Conservation (phyloP, 2,797 vertebrate genomes). For the Calcarius lapponicus region DNA sequence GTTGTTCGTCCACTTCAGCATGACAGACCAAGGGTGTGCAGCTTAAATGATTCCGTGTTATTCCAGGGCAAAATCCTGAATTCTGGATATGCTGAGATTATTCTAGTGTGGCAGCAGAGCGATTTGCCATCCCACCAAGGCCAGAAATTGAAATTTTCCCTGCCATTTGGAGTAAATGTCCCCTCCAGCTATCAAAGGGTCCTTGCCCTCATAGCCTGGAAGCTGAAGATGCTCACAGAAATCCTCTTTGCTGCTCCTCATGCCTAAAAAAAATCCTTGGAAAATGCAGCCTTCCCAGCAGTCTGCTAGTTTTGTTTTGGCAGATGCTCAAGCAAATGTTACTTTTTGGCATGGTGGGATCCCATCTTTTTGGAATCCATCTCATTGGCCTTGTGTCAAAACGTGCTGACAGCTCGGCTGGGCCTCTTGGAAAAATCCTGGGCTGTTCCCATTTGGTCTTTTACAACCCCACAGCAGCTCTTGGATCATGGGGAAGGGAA, state of each 20-base stretch:
- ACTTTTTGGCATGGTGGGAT: not conserved
- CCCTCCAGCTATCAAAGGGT: not conserved
- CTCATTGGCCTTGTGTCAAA: not conserved
- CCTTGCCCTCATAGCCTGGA: not conserved
- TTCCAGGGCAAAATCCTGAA: not conserved
- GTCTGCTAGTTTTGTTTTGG: conserved; percentile 33
- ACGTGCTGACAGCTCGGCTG: not conserved
- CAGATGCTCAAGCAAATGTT: conserved; percentile 55
- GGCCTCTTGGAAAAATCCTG: not conserved
- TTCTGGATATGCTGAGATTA: not conserved
- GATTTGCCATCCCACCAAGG: not conserved
- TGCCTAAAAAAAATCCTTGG: not conserved
- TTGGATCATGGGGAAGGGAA: not conserved
- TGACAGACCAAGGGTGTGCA: not conserved
- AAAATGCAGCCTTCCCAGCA: not conserved
- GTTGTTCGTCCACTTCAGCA: not conserved
- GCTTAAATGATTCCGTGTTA: not conserved
- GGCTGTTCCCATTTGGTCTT: not conserved
- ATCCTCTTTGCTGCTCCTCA: not conserved
- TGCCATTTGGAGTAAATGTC: not conserved
- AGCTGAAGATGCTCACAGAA: not conserved
- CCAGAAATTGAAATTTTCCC: not conserved
- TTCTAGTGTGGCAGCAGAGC: not conserved
- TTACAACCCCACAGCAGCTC: not conserved
- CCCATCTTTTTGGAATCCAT: not conserved